A percentile compares a stretch with the other conserved stretches of the same genome.
Conservation (phyloP, 2,888 invertebrate genomes). For the Notocelia uddmanniana region DNA sequence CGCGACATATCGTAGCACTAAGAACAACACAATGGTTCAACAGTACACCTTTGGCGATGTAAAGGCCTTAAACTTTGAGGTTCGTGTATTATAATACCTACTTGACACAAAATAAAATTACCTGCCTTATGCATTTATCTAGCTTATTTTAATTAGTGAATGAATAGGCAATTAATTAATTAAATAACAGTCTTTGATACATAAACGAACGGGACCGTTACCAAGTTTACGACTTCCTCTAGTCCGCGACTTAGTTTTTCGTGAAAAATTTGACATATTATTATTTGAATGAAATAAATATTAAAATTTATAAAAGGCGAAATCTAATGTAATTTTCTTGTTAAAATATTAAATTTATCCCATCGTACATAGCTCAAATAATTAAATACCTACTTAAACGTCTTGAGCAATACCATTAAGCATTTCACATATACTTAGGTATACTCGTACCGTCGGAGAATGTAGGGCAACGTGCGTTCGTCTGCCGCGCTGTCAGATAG, state of each 20-base stretch:
- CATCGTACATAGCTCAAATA: no score
- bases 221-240: background rate
- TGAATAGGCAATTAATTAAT: constrained; percentile 66
- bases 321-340: no score
- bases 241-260: background rate
- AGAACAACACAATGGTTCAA: background rate
- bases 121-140: constrained; percentile 48
- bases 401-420: constrained; percentile 3
- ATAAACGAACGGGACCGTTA: constrained; percentile 27
- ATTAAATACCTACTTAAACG: no score
- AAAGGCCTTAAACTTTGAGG: no score
- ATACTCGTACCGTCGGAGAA: background rate
- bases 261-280: background rate
- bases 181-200: constrained; percentile 48
- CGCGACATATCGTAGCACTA: background rate
- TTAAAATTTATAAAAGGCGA: no score
- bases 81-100: background rate
- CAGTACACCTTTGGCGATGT: no score
- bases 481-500: constrained; percentile 52
- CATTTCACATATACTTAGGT: background rate
- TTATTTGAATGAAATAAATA: no score
- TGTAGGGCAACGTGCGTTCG: constrained; percentile 26
- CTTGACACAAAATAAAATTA: background rate
- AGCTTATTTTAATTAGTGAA: constrained; percentile 64
- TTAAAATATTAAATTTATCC: no score